Evolutionary conservation across 2,113 vertebrate species (phyloP).

Genomic region (Chunga burmeisteri): DNA sequence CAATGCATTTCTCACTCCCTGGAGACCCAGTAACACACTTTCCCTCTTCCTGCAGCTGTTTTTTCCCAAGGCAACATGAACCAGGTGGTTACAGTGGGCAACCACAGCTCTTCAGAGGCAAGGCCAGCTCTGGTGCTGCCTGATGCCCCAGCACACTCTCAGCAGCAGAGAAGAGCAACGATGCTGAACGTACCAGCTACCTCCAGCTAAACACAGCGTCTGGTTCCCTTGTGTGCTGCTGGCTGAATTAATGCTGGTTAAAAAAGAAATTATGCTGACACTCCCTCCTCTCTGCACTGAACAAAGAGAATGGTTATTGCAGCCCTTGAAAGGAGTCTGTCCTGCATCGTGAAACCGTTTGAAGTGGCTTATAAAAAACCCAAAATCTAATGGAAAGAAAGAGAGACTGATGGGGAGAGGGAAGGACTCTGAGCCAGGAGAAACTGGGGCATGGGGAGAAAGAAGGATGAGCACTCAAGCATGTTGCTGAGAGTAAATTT

Average conservation of each 20-base stretch:
- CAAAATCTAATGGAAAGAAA: neutral
- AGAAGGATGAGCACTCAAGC: neutral
- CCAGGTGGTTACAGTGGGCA: rapidly evolving
- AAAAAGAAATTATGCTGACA: neutral
- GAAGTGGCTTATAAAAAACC: neutral
- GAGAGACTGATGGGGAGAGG: neutral
- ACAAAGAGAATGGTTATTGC: neutral
- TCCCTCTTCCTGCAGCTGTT: neutral
- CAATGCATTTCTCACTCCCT: neutral
- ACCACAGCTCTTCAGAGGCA: neutral
- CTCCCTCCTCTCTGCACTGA: neutral
- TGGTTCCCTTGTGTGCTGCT: neutral
- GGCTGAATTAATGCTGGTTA: no score
- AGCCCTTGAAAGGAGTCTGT: neutral
- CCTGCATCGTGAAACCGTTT: neutral
- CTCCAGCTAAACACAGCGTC: neutral
- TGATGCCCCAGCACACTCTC: neutral
- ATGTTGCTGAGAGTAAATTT: neutral
- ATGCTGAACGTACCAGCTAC: neutral
- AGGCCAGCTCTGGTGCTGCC: neutral
- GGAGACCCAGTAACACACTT: neutral
- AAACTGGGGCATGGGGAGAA: neutral
- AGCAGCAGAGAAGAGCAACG: neutral
- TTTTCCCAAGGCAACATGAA: neutral
- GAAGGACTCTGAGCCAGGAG: neutral